These are phyloP conservation scores for Chaetops frenatus DNA, from an alignment of 2,113 vertebrate species.

Conservation along the genomic window DNA sequence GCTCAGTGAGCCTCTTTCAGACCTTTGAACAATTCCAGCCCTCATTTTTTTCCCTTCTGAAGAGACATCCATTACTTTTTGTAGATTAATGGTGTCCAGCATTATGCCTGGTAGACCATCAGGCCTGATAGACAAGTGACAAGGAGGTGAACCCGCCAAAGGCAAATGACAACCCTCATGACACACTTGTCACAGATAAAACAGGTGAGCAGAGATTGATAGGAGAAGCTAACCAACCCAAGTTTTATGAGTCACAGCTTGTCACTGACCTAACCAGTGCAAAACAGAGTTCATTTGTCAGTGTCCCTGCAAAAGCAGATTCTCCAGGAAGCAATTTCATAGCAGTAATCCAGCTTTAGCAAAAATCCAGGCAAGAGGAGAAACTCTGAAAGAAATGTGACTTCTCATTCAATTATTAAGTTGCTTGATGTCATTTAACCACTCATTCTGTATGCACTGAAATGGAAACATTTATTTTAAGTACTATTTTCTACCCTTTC, in stretches of 20 bases:
- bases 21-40: neutral
- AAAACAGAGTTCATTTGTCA: neutral
- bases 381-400: neutral
- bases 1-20: neutral
- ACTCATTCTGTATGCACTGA: neutral
- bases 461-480: conserved; percentile 18
- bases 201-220: neutral
- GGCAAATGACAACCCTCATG: neutral
- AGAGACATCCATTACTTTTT: neutral
- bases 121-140: neutral
- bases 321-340: neutral
- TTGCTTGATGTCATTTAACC: neutral
- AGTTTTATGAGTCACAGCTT: neutral
- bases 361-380: neutral
- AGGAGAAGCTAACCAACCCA: neutral
- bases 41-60: neutral
- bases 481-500: conserved; percentile 1
- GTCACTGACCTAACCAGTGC: neutral
- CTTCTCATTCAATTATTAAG: neutral
- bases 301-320: neutral
- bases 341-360: neutral
- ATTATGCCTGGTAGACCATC: neutral
- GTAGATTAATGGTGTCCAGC: neutral
- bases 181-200: neutral
- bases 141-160: neutral